Conservation (phyloP, 1,140 invertebrate species). For the Batillaria attramentaria region DNA sequence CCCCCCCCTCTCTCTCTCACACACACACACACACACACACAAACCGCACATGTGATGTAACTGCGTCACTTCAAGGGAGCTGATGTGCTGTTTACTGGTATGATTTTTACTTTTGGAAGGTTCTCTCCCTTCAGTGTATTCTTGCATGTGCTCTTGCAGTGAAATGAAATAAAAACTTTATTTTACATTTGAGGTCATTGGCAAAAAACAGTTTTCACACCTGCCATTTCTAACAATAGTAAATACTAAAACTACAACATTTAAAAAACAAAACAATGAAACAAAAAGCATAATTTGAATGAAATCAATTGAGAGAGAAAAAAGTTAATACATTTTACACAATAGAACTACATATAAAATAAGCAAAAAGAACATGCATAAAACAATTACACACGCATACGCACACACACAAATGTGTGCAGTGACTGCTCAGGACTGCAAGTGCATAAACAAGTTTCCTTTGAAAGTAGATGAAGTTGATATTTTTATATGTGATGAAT, state of each 20-base stretch:
- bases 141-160: no score
- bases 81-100: no score
- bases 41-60: background rate
- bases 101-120: no score
- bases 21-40: background rate
- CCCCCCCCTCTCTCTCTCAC: background rate
- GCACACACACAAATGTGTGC: conserved; percentile 5
- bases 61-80: background rate
- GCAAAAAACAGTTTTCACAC: no score
- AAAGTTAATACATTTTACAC: background rate
- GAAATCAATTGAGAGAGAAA: background rate
- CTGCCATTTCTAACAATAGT: no score
- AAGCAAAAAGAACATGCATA: background rate
- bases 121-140: no score
- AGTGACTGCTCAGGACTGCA: no score
- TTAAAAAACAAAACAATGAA: background rate
- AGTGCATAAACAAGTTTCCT: no score
- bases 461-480: no score
- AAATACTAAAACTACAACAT: background rate
- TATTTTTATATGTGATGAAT: no score
- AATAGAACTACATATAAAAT: background rate
- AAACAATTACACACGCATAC: background rate
- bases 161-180: no score
- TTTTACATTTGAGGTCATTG: no score
- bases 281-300: background rate